Conservation (phyloP, 2,797 vertebrate species). For the Lacerta viridis region DNA sequence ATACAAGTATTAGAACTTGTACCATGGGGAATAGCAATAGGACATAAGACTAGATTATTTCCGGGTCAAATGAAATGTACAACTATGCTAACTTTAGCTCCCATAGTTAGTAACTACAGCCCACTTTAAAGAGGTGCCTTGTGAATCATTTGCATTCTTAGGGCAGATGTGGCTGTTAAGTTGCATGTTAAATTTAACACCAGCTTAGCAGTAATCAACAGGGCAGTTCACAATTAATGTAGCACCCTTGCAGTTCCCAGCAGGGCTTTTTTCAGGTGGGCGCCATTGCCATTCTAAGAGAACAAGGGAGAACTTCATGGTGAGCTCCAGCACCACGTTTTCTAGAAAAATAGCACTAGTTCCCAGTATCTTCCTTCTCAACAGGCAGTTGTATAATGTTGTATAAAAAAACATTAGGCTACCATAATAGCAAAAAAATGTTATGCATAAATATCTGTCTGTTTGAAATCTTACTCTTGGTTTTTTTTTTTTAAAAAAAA, state of each 20-base stretch:
- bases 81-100: background rate
- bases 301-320: too few species aligned
- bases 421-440: background rate
- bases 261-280: too few species aligned
- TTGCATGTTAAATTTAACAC: background rate
- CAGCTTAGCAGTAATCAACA: background rate
- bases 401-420: background rate
- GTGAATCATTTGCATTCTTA: background rate
- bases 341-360: too few species aligned
- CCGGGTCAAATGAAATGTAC: too few species aligned
- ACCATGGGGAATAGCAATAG: background rate
- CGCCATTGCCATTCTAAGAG: too few species aligned
- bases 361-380: background rate
- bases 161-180: background rate
- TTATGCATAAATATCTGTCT: background rate
- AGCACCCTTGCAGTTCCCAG: background rate
- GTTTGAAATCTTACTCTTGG: background rate
- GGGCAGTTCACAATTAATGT: background rate
- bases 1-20: background rate
- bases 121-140: background rate
- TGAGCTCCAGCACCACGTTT: too few species aligned
- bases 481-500: background rate
- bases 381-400: background rate
- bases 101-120: background rate
- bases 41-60: background rate